phyloP scores from a whole-genome alignment of 2,797 vertebrate species.

The Semotilus atromaculatus region DNA sequence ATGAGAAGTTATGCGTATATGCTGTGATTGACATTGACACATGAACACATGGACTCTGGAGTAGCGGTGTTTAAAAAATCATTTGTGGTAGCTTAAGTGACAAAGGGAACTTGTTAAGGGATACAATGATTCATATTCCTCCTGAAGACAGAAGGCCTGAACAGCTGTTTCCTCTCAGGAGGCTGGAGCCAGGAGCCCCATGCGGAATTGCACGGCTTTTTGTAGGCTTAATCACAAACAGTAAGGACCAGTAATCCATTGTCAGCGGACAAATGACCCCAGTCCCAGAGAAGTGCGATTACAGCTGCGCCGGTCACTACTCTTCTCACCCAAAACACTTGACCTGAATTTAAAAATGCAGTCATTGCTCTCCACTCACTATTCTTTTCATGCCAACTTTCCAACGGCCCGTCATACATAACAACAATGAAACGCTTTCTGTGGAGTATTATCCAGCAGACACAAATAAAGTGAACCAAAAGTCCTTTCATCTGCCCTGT shows the following conservation, averaged over 20 bases:
- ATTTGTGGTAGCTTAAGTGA: constrained; percentile 46
- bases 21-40: constrained; percentile 22
- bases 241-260: constrained; percentile 54
- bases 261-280: constrained; percentile 60
- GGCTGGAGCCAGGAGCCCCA: constrained; percentile 39
- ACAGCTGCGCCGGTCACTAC: constrained; percentile 46
- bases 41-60: constrained; percentile 11
- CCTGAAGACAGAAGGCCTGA: constrained; percentile 58
- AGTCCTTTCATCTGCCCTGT: constrained; percentile 60
- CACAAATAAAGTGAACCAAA: constrained; percentile 60
- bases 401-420: constrained; percentile 21
- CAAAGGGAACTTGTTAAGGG: constrained; percentile 52
- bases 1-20: constrained; percentile 35
- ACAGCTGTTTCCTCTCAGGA: constrained; percentile 64
- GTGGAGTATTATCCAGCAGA: constrained; percentile 52
- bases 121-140: constrained; percentile 49
- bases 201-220: constrained; percentile 45
- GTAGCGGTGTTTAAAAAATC: constrained; percentile 51
- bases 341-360: constrained; percentile 56
- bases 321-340: constrained; percentile 48
- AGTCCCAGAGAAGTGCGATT: constrained; percentile 58
- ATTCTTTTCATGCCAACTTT: constrained; percentile 45
- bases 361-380: constrained; percentile 21
- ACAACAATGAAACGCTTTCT: constrained; percentile 39
- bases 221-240: constrained; percentile 61